These are phyloP conservation scores for Phataginus tricuspis DNA, from an alignment of 2,797 vertebrate genomes.

Conservation along the genomic window DNA sequence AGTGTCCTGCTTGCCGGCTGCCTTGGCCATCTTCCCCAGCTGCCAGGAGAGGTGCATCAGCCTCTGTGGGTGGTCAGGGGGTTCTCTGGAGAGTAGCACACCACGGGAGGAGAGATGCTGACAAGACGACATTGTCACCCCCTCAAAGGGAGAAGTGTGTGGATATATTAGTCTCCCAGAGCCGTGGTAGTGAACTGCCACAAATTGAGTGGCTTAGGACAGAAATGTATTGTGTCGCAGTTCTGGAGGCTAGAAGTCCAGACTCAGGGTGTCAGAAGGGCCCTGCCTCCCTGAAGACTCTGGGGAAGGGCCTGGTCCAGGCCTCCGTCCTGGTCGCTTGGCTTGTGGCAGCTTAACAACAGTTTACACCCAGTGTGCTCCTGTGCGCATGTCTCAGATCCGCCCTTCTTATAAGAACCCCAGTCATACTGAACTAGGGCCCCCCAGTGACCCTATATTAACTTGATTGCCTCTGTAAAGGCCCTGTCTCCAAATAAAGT, in stretches of 20 bases:
- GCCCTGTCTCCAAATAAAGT: not conserved
- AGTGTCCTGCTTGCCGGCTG: not conserved
- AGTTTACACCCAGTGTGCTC: not conserved
- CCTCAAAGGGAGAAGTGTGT: not conserved
- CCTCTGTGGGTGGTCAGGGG: not conserved
- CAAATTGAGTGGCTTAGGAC: not conserved
- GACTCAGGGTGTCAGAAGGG: not conserved
- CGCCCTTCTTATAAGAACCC: not conserved
- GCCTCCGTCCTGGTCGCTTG: not conserved
- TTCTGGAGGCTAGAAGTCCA: not conserved
- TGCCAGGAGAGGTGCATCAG: not conserved
- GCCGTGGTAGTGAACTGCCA: not conserved
- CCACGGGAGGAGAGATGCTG: not conserved
- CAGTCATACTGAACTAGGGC: not conserved
- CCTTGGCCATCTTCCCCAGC: not conserved
- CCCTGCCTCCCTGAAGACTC: not conserved
- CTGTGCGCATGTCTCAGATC: not conserved
- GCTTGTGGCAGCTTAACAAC: not conserved
- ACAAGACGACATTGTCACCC: rapidly evolving
- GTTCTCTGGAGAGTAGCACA: not conserved
- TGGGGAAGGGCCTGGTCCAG: not conserved
- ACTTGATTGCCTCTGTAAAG: not conserved
- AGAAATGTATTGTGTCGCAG: not conserved
- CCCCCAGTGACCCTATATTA: not conserved
- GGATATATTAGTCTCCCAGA: not conserved